Conservation (phyloP, 1,140 invertebrate species). For the Chlorops oryzae region DNA sequence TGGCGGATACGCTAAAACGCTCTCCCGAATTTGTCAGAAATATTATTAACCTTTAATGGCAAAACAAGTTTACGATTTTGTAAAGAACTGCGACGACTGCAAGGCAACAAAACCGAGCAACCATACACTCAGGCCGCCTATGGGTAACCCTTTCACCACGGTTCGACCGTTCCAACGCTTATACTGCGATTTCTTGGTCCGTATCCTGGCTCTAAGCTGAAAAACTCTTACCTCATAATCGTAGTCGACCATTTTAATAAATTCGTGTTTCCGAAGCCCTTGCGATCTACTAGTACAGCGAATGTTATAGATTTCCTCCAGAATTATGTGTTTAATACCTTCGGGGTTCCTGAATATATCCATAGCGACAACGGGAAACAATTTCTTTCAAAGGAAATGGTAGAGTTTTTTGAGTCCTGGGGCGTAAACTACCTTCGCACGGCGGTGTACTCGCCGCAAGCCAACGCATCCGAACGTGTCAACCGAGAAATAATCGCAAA, state of each 20-base stretch:
- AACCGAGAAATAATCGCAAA: background rate
- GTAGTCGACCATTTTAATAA: conserved; percentile 1
- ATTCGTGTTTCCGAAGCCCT: background rate
- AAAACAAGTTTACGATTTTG: background rate
- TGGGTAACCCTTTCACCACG: background rate
- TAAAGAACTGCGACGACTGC: background rate
- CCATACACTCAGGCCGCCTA: background rate
- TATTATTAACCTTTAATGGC: background rate
- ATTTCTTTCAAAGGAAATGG: background rate
- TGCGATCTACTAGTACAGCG: background rate
- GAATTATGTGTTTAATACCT: background rate
- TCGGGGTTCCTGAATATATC: conserved; percentile 5
- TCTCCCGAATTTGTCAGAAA: background rate
- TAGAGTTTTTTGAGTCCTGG: background rate
- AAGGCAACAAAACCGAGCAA: background rate
- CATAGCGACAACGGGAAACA: conserved; percentile 1
- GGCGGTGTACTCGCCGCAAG: too few relatives aligned
- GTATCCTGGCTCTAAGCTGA: background rate
- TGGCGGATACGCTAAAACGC: too few relatives aligned
- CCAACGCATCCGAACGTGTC: background rate
- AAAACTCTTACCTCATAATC: background rate
- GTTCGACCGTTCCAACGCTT: background rate
- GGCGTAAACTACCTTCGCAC: background rate
- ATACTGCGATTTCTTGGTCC: conserved; percentile 4
- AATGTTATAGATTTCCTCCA: background rate